These are phyloP conservation scores for Hippocampus comes DNA, from an alignment of 2,113 vertebrate species.

Conservation along the genomic window DNA sequence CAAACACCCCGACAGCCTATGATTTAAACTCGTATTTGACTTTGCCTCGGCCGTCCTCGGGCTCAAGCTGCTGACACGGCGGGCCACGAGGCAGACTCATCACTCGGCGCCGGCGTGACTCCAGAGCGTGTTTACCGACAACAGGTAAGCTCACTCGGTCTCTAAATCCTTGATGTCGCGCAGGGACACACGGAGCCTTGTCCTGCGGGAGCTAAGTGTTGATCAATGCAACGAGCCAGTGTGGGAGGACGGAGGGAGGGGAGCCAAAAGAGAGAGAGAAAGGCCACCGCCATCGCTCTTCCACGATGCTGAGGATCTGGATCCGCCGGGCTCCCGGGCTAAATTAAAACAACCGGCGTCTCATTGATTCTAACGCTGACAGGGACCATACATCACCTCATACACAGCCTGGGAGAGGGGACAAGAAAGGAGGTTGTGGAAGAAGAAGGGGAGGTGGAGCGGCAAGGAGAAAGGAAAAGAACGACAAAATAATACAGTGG, in stretches of 20 bases:
- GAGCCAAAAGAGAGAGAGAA: slow-evolving; percentile 60
- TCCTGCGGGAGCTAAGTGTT: slow-evolving; percentile 61
- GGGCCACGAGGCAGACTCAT: slow-evolving; percentile 21
- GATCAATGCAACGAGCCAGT: slow-evolving; percentile 61
- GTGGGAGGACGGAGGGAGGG: slow-evolving; percentile 44
- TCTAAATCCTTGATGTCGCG: slow-evolving; percentile 12
- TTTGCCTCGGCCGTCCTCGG: slow-evolving; percentile 1
- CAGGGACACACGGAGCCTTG: slow-evolving; percentile 19
- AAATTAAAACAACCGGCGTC: slow-evolving; percentile 80
- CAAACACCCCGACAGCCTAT: neutral
- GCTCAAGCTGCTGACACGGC: slow-evolving; percentile 1
- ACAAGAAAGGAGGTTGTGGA: slow-evolving; percentile 32
- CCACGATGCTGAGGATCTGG: slow-evolving; percentile 70
- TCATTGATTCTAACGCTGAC: slow-evolving; percentile 76
- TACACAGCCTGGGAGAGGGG: slow-evolving; percentile 48
- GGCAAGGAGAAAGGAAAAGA: slow-evolving; percentile 55
- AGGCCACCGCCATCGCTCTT: slow-evolving; percentile 76
- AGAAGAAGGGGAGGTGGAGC: slow-evolving; percentile 2
- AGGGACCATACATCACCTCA: slow-evolving; percentile 73
- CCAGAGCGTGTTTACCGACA: slow-evolving; percentile 33
- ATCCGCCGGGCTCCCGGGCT: slow-evolving; percentile 72
- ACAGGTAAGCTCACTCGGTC: slow-evolving; percentile 30
- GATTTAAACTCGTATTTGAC: slow-evolving; percentile 7
- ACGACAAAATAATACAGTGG: slow-evolving; percentile 50
- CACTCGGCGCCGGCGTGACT: slow-evolving; percentile 24